These are phyloP conservation scores for Pelagia noctiluca DNA, from an alignment of 30 jellyfish, hydroid and myxozoan species.

Conservation along the genomic window DNA sequence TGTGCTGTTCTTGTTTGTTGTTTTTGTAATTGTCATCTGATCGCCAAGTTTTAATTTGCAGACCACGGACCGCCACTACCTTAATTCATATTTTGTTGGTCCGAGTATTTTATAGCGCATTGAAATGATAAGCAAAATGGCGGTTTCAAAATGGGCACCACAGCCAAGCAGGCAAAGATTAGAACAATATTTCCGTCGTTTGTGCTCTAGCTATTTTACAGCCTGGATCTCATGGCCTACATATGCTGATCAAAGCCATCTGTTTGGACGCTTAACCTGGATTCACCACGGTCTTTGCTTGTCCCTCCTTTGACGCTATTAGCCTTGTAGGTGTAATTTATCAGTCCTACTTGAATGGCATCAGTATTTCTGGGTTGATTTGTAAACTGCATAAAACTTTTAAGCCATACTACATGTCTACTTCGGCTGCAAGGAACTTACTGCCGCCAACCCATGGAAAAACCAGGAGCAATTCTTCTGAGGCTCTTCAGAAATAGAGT, in stretches of 20 bases:
- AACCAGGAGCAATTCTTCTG: constrained; percentile 15
- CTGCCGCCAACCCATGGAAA: constrained; percentile 22
- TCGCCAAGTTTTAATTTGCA: too few species aligned
- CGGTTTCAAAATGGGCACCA: too few species aligned
- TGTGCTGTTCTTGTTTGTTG: too few species aligned
- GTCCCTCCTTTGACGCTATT: constrained; percentile 43
- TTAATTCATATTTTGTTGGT: too few species aligned
- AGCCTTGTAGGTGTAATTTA: constrained; percentile 13
- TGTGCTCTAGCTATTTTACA: too few species aligned
- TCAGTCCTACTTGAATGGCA: neutral
- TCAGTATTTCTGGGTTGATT: neutral
- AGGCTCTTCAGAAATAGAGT: neutral
- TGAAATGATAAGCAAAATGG: too few species aligned
- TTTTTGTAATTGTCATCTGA: too few species aligned
- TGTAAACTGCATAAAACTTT: constrained; percentile 1
- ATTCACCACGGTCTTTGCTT: constrained; percentile 29
- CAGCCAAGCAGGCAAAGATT: too few species aligned
- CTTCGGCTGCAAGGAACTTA: constrained; percentile 14
- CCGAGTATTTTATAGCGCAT: too few species aligned
- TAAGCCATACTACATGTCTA: neutral
- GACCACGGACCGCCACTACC: too few species aligned
- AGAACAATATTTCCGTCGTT: too few species aligned
- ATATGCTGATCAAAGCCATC: constrained; percentile 22
- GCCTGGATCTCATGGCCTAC: too few species aligned
- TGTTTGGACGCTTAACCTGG: neutral